These are phyloP conservation scores for Ciconia maguari DNA, from an alignment of 2,113 vertebrate species.

Conservation along the genomic window DNA sequence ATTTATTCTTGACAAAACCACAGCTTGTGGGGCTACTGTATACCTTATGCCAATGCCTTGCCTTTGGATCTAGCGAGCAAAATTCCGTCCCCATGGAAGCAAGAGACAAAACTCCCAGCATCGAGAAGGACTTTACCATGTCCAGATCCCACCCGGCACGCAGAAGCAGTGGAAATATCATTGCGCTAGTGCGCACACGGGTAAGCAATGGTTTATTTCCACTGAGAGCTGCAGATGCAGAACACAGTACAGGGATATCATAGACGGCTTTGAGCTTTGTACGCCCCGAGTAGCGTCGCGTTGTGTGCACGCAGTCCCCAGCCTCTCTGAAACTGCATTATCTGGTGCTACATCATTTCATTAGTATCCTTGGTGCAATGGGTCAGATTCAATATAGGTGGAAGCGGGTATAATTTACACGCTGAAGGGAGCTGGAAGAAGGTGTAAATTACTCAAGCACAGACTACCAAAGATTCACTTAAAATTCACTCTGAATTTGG, in stretches of 20 bases:
- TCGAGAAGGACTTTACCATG: neutral
- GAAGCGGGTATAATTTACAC: slow-evolving; percentile 7
- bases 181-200: fast-evolving
- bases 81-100: neutral
- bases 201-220: neutral
- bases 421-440: neutral
- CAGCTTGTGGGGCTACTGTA: neutral
- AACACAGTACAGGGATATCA: neutral
- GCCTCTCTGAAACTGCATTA: neutral
- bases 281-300: fast-evolving
- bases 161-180: neutral
- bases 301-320: neutral
- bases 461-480: slow-evolving; percentile 6
- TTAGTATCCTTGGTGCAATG: neutral
- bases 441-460: slow-evolving; percentile 47
- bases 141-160: neutral
- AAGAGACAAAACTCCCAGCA: neutral
- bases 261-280: neutral
- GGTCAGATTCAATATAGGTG: neutral
- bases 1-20: slow-evolving; percentile 4
- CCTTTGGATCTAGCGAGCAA: neutral
- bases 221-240: neutral
- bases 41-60: neutral
- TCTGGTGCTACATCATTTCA: neutral
- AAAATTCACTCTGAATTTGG: slow-evolving; percentile 43